These are phyloP conservation scores for Drosophila erecta DNA, from an alignment of 1,140 invertebrate species.

Conservation along the genomic window DNA sequence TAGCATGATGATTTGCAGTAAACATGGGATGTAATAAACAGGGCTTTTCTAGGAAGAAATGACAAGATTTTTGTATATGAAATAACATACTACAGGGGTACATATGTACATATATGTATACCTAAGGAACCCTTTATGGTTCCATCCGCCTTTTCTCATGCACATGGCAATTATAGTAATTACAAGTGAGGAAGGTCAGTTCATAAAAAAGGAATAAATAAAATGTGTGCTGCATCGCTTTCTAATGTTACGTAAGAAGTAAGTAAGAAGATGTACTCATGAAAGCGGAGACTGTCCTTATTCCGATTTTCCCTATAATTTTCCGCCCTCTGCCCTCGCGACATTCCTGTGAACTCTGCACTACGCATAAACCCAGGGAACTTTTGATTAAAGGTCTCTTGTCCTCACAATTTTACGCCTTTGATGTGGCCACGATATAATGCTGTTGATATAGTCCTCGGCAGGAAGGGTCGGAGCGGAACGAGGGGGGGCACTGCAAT, in stretches of 20 bases:
- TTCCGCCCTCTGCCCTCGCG: neutral
- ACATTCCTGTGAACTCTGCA: neutral
- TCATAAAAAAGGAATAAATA: too few relatives aligned
- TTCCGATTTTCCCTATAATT: neutral
- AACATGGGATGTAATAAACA: conserved; percentile 28
- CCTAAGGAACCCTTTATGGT: too few relatives aligned
- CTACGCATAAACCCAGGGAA: neutral
- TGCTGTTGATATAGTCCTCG: conserved; percentile 44
- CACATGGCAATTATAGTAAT: too few relatives aligned
- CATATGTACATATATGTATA: too few relatives aligned
- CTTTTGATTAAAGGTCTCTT: conserved; percentile 49
- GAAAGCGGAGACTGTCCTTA: neutral
- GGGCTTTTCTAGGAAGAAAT: conserved; percentile 24
- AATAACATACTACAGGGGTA: too few relatives aligned
- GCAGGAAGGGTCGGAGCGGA: neutral
- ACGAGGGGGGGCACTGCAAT: conserved; percentile 23
- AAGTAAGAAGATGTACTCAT: neutral
- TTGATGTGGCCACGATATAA: conserved; percentile 73
- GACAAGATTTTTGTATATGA: neutral
- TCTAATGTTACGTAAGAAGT: neutral
- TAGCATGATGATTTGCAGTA: conserved; percentile 11
- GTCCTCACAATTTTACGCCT: conserved; percentile 59
- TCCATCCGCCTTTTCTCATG: too few relatives aligned
- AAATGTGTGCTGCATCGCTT: too few relatives aligned
- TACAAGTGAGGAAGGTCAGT: too few relatives aligned